phyloP scores from a whole-genome alignment of 2,888 invertebrate genomes.

The Drosophila borealis region DNA sequence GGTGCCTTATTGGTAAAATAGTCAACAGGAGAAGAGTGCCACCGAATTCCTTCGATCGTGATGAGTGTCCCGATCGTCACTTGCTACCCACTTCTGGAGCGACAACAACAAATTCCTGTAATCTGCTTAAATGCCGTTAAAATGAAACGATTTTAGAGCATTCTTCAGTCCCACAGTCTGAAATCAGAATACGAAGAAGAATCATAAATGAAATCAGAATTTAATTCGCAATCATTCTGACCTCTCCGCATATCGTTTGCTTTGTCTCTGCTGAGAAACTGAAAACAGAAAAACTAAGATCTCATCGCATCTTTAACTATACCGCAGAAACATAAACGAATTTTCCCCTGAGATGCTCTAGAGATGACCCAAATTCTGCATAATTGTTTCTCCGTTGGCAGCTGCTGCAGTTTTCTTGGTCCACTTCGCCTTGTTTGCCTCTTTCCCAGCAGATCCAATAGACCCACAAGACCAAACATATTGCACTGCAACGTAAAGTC shows the following conservation, averaged over 20 bases:
- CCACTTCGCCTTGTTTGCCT: slow-evolving; percentile 32
- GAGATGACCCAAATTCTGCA: slow-evolving; percentile 73
- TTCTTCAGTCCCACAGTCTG: slow-evolving; percentile 47
- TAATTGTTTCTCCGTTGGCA: slow-evolving; percentile 65
- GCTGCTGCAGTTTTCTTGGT: slow-evolving; percentile 46
- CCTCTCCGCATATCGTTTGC: slow-evolving; percentile 36
- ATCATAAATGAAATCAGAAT: slow-evolving; percentile 64
- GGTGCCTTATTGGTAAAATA: slow-evolving; percentile 62
- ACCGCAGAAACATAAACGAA: slow-evolving; percentile 40
- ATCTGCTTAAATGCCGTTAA: slow-evolving; percentile 58
- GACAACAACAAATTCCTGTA: background rate
- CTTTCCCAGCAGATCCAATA: slow-evolving; percentile 43
- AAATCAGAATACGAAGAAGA: slow-evolving; percentile 44
- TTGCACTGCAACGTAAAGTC: slow-evolving; percentile 42
- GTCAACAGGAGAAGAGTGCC: slow-evolving; percentile 14
- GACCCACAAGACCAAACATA: slow-evolving; percentile 38
- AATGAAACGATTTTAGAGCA: slow-evolving; percentile 41
- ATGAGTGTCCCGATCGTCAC: slow-evolving; percentile 64
- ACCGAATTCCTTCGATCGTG: slow-evolving; percentile 53
- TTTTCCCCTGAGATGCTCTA: slow-evolving; percentile 44
- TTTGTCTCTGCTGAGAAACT: slow-evolving; percentile 52
- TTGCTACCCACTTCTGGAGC: slow-evolving; percentile 45
- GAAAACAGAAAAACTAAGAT: slow-evolving; percentile 41
- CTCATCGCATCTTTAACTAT: slow-evolving; percentile 51
- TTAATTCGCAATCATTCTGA: slow-evolving; percentile 62